Base-by-base conservation (phyloP, 2,888 invertebrate species). In the Erpobdella octoculata region DNA sequence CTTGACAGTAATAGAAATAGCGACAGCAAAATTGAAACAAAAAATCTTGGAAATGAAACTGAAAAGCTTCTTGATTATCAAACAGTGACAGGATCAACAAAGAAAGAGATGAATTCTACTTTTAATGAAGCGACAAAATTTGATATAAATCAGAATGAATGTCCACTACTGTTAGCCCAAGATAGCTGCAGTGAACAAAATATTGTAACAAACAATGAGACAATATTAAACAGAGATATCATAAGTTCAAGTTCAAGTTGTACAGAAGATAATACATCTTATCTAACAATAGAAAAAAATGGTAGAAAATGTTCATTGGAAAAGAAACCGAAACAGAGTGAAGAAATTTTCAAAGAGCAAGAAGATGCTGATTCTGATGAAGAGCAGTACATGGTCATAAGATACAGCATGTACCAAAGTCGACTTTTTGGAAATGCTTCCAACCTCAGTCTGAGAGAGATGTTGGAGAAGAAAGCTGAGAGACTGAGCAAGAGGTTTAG, bases 381-480 rank as follows among this genome's bases (percentile, higher is more conserved):
- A 8, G 53, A 53, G n/a, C 53, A 53, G 53, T 53, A 53, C 28
- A 4, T 53, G 12, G 53, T 53, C 8, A 25, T 53, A 53, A 53
- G 53, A 53, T 28, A 53, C 21, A 53, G 53, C 28, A 25, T 25
- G 21, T 53, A 53, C n/a, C 53, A 53, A 53, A 53, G 53, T 28
- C 53, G 53, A 25, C 28, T 12, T 15, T 15, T 53, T 4, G 53
- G 53, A 53, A 53, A 28, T 21, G 21, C 28, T 28, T 25, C 28
- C 21, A 53, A 53, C 21, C 53, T 25, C 28, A 25, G 21, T 8
- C 21, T 21, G 21, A 53, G 53, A n/a, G 53, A 53, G 8, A 53
- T 53, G 53, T n/a, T 53, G 53, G 53, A 25, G 53, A 53, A 53
- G 21, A 53, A 53, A 28, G 53, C 53, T 28, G 53, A 53, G 28